Percentiles rank a stretch among this genome's conserved stretches.
Conservation (phyloP, 1,140 invertebrate genomes). For the Temnothorax nylanderi region DNA sequence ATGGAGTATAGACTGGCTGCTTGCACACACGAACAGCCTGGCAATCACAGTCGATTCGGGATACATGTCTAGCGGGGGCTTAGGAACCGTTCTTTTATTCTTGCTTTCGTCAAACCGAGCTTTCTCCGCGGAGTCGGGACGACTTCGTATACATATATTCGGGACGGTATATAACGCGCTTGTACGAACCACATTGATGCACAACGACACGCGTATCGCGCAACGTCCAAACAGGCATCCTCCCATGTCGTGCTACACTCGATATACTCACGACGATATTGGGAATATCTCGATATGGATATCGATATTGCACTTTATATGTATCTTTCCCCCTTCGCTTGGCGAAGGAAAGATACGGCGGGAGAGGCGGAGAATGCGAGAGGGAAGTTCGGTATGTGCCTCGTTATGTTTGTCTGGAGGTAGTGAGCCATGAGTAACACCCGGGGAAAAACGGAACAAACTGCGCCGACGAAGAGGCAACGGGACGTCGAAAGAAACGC, state of each 20-base stretch:
- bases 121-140: slow-evolving; percentile 24
- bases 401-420: slow-evolving; percentile 59
- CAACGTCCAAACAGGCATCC: slow-evolving; percentile 44
- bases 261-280: slow-evolving; percentile 58
- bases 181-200: slow-evolving; percentile 29
- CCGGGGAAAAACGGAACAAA: slow-evolving; percentile 36
- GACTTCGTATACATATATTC: neutral
- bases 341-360: neutral
- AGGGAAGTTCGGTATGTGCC: neutral
- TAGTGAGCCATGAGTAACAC: slow-evolving; percentile 56
- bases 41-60: slow-evolving; percentile 31
- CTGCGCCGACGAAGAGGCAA: slow-evolving; percentile 26
- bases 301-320: slow-evolving; percentile 64
- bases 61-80: slow-evolving; percentile 10
- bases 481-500: slow-evolving; percentile 24
- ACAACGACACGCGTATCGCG: slow-evolving; percentile 50
- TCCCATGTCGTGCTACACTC: slow-evolving; percentile 40
- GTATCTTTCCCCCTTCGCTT: slow-evolving; percentile 16
- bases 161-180: slow-evolving; percentile 31
- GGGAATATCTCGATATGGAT: slow-evolving; percentile 66
- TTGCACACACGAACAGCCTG: slow-evolving; percentile 3
- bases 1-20: neutral
- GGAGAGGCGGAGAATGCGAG: neutral
- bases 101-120: slow-evolving; percentile 53
- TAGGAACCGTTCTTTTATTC: slow-evolving; percentile 43